These are phyloP conservation scores for Nezara viridula DNA, from an alignment of 2,888 invertebrate species.

Conservation along the genomic window DNA sequence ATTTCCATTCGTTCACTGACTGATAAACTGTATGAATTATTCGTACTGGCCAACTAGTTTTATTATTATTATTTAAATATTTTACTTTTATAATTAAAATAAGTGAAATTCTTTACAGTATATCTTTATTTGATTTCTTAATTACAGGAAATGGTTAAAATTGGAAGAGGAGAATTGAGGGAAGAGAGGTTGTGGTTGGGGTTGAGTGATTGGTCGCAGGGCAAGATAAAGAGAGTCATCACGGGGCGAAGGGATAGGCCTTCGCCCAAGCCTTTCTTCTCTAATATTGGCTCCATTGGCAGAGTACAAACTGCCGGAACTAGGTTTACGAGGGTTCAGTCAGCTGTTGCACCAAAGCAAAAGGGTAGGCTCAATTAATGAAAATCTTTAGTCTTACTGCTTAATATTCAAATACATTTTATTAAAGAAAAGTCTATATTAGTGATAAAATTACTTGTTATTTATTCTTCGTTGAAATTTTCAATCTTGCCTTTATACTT, in stretches of 20 bases:
- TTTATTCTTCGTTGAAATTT: too few relatives aligned
- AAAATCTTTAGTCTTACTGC: neutral
- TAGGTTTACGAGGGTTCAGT: neutral
- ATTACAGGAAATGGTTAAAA: conserved; percentile 42
- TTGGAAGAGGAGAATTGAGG: conserved; percentile 11
- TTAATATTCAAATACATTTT: too few relatives aligned
- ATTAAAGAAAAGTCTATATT: too few relatives aligned
- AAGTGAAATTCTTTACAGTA: too few relatives aligned
- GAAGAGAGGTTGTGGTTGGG: conserved; percentile 37
- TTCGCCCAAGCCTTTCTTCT: neutral
- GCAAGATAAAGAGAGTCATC: neutral
- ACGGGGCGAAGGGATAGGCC: neutral
- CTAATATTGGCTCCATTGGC: neutral
- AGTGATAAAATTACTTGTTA: too few relatives aligned
- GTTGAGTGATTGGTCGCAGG: conserved; percentile 18
- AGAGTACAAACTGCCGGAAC: conserved; percentile 26
- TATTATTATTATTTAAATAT: too few relatives aligned
- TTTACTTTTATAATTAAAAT: too few relatives aligned
- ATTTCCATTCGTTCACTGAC: too few relatives aligned
- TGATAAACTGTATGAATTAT: too few relatives aligned
- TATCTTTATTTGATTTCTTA: neutral
- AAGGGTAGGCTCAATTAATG: neutral
- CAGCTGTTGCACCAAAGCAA: neutral
- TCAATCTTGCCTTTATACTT: too few relatives aligned
- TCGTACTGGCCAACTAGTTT: too few relatives aligned